Evolutionary conservation across 2,113 vertebrate genomes (phyloP).

Genomic region (Heterotis niloticus): DNA sequence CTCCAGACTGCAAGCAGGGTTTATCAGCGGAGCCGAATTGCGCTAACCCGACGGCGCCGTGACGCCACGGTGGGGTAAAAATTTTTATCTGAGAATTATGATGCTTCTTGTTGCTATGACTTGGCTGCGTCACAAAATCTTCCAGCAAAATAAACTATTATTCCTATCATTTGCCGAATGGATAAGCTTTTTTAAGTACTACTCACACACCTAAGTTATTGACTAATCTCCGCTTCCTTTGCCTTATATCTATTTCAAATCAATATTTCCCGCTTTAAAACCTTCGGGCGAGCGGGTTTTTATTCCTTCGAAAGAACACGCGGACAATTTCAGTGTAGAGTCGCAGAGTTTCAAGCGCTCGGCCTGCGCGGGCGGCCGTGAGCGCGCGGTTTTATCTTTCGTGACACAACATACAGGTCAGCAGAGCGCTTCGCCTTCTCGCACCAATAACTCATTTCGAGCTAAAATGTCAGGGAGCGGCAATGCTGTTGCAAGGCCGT

Average conservation of each 20-base stretch:
- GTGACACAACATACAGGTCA: neutral
- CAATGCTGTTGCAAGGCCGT: neutral
- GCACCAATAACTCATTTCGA: slow-evolving; percentile 6
- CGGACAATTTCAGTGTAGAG: neutral
- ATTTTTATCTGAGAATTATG: neutral
- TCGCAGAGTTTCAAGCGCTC: neutral
- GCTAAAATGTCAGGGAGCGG: neutral
- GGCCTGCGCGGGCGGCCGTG: neutral
- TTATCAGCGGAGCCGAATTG: neutral
- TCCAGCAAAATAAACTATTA: neutral
- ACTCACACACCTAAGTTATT: neutral
- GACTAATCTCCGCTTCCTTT: neutral
- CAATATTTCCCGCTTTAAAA: neutral
- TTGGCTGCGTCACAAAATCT: neutral
- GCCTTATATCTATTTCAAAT: neutral
- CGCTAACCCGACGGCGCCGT: neutral
- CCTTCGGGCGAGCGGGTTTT: neutral
- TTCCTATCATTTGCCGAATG: neutral
- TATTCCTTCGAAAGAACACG: neutral
- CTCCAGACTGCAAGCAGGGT: neutral
- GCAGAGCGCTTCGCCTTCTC: neutral
- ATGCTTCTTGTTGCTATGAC: neutral
- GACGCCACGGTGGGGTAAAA: neutral
- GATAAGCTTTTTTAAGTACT: neutral
- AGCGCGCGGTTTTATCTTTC: slow-evolving; percentile 6